These are phyloP conservation scores for Odontophorus gujanensis DNA, from an alignment of 2,113 vertebrate species.

Conservation along the genomic window DNA sequence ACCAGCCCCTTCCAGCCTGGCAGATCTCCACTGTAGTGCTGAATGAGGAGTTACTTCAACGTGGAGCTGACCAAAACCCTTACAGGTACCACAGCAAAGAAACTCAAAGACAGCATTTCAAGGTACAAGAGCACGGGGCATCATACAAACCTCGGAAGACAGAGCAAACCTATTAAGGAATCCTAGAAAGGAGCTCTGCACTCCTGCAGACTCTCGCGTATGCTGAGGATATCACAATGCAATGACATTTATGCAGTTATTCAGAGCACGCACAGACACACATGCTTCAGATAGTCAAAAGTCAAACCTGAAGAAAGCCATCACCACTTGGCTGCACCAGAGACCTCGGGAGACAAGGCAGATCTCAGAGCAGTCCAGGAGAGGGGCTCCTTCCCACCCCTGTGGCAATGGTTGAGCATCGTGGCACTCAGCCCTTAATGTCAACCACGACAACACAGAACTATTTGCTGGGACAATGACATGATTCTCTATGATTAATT, in stretches of 20 bases:
- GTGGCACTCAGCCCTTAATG: neutral
- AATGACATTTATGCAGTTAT: neutral
- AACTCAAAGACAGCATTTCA: neutral
- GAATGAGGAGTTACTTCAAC: neutral
- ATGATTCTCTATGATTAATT: neutral
- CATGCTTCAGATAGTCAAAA: neutral
- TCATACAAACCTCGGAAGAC: neutral
- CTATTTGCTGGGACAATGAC: neutral
- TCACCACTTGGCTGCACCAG: neutral
- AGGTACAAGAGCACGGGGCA: neutral
- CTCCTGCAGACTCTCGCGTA: neutral
- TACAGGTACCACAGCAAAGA: neutral
- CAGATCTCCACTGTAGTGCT: neutral
- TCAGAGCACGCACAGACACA: neutral
- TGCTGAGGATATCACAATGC: neutral
- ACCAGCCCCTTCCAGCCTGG: no score
- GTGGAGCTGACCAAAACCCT: neutral
- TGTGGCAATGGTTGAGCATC: accelerated
- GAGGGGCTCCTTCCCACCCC: neutral
- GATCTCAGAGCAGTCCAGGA: neutral
- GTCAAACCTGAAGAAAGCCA: neutral
- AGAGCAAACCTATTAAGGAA: neutral
- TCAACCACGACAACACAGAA: neutral
- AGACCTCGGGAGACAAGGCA: neutral
- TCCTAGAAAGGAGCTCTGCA: neutral